A percentile compares a stretch with the other conserved stretches of the same genome.
Conservation (phyloP, 2,113 vertebrate genomes). For the Leucosticte australis region DNA sequence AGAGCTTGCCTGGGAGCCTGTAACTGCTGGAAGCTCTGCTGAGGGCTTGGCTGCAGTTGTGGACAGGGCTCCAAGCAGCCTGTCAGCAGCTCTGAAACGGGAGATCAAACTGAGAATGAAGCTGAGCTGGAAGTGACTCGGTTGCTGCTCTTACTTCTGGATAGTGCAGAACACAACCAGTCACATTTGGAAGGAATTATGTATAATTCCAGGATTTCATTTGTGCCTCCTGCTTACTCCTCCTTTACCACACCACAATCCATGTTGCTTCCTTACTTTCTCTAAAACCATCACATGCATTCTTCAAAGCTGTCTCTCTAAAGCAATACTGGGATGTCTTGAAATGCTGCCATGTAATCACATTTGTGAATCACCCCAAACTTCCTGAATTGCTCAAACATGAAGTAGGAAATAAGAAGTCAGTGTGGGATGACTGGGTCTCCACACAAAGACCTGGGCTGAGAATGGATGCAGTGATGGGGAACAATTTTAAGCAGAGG, state of each 20-base stretch:
- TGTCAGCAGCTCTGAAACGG: background rate
- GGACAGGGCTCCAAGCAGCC: background rate
- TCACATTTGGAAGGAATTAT: background rate
- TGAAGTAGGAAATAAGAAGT: background rate
- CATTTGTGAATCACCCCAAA: background rate
- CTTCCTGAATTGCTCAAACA: background rate
- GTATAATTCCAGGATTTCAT: background rate
- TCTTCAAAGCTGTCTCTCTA: background rate
- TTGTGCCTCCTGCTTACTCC: background rate
- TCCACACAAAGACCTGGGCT: background rate
- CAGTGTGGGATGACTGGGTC: fast-evolving
- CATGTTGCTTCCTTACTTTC: background rate
- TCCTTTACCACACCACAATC: background rate
- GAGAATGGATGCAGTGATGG: background rate
- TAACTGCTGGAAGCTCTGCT: background rate
- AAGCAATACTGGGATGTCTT: background rate
- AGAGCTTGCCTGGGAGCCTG: background rate
- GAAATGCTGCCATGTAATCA: background rate
- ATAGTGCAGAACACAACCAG: background rate
- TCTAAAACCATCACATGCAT: background rate
- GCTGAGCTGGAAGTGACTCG: fast-evolving
- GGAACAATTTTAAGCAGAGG: background rate
- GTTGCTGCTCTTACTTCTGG: background rate
- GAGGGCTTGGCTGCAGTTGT: background rate
- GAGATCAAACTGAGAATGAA: background rate